These are phyloP conservation scores for Thereva nobilitata DNA, from an alignment of 2,888 invertebrate genomes.

Conservation along the genomic window DNA sequence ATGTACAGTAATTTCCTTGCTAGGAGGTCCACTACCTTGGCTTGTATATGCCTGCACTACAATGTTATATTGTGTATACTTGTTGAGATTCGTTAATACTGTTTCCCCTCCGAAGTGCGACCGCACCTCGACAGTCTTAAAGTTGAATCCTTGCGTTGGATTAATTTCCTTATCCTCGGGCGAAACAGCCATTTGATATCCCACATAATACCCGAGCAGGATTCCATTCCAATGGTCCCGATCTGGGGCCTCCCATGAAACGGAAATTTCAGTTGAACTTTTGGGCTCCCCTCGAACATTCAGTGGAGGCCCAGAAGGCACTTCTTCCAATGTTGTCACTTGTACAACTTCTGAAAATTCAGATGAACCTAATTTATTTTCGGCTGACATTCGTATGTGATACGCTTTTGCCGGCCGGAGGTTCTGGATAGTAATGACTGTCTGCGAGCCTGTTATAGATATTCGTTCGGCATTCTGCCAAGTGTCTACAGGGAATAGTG, in stretches of 20 bases:
- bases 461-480: conserved; percentile 84
- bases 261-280: conserved; percentile 81
- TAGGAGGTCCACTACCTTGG: conserved; percentile 82
- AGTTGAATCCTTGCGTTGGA: conserved; percentile 67
- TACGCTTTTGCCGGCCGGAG: conserved; percentile 85
- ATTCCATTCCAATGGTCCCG: conserved; percentile 87
- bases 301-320: conserved; percentile 79
- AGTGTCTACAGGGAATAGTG: conserved; percentile 61
- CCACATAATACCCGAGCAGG: conserved; percentile 83
- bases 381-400: conserved; percentile 85
- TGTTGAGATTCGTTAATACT: conserved; percentile 71
- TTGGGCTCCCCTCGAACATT: conserved; percentile 82
- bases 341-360: conserved; percentile 84
- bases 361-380: conserved; percentile 85
- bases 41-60: conserved; percentile 87
- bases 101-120: conserved; percentile 73
- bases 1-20: conserved; percentile 75
- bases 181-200: conserved; percentile 68
- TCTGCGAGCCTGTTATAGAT: conserved; percentile 80
- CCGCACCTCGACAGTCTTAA: conserved; percentile 76
- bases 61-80: conserved; percentile 79
- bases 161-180: conserved; percentile 58
- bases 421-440: conserved; percentile 77
- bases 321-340: conserved; percentile 84
- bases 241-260: conserved; percentile 86